Percentiles rank a stretch among this genome's conserved stretches.
These are phyloP conservation scores for Eublepharis macularius DNA, from an alignment of 2,113 vertebrate species.

Conservation along the genomic window DNA sequence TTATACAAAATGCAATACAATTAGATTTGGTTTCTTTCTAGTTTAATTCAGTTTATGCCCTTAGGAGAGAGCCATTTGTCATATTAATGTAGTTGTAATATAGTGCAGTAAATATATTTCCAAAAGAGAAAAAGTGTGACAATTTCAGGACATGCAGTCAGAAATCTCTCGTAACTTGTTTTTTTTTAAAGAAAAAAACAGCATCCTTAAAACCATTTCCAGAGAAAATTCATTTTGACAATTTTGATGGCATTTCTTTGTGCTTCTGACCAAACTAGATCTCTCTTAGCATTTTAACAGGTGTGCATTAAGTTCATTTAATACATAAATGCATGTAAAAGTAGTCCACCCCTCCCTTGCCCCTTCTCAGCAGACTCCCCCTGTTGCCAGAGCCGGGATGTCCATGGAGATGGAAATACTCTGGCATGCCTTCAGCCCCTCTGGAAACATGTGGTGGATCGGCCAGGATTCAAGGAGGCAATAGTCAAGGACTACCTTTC, in stretches of 20 bases:
- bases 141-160: conserved; percentile 30
- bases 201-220: conserved; percentile 37
- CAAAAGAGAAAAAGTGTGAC: conserved; percentile 51
- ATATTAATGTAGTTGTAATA: conserved; percentile 65
- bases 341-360: too few relatives aligned
- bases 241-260: conserved; percentile 5
- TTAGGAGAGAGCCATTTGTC: conserved; percentile 55
- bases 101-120: conserved; percentile 55
- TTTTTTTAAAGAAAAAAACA: conserved; percentile 28
- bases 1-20: conserved; percentile 51
- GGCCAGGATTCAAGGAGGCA: too few relatives aligned
- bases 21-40: conserved; percentile 53
- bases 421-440: too few relatives aligned
- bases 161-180: conserved; percentile 7
- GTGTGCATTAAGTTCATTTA: neutral
- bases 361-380: too few relatives aligned
- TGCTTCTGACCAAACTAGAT: neutral
- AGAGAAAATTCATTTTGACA: conserved; percentile 30
- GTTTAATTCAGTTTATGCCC: conserved; percentile 66
- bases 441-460: too few relatives aligned
- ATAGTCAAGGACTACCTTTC: too few relatives aligned
- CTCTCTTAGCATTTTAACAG: neutral
- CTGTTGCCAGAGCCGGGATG: too few relatives aligned
- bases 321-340: neutral
- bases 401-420: too few relatives aligned